Conservation (phyloP, 1,140 invertebrate species). For the Magallana ariakensis region DNA sequence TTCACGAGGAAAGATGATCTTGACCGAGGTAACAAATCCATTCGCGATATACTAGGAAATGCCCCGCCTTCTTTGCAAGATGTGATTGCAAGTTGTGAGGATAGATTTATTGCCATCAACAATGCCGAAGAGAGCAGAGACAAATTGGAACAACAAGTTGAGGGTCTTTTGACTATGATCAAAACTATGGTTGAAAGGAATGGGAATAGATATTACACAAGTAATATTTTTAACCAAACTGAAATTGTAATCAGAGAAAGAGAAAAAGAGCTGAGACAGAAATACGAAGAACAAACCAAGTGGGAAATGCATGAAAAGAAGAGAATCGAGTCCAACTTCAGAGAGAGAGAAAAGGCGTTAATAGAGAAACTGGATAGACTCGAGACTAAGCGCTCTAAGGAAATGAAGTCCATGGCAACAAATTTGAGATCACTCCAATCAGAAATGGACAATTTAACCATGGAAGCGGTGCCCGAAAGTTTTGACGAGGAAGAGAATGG, state of each 20-base stretch:
- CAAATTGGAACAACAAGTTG: background rate
- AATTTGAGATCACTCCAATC: background rate
- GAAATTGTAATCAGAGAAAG: constrained; percentile 39
- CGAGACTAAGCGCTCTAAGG: background rate
- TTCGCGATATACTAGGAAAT: background rate
- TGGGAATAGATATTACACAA: constrained; percentile 37
- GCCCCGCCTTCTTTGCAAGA: constrained; percentile 33
- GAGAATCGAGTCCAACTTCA: background rate
- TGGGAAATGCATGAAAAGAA: background rate
- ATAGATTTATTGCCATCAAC: constrained; percentile 34
- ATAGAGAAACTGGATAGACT: background rate
- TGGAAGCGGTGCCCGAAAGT: background rate
- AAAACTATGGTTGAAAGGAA: background rate
- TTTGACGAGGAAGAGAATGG: background rate
- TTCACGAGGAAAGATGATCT: constrained; percentile 51
- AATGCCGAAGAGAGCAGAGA: background rate
- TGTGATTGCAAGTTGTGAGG: constrained; percentile 23
- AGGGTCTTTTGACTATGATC: constrained; percentile 39
- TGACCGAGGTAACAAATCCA: constrained; percentile 30
- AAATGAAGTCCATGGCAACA: background rate
- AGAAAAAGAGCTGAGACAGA: background rate
- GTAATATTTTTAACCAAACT: constrained; percentile 36
- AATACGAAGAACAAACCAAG: background rate
- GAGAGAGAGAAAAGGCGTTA: background rate
- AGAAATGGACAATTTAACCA: background rate